Evolutionary conservation across 2,888 invertebrate species (phyloP), one percentile per base, ranked within the genome.

Genomic region (Aleiodes alternator): DNA sequence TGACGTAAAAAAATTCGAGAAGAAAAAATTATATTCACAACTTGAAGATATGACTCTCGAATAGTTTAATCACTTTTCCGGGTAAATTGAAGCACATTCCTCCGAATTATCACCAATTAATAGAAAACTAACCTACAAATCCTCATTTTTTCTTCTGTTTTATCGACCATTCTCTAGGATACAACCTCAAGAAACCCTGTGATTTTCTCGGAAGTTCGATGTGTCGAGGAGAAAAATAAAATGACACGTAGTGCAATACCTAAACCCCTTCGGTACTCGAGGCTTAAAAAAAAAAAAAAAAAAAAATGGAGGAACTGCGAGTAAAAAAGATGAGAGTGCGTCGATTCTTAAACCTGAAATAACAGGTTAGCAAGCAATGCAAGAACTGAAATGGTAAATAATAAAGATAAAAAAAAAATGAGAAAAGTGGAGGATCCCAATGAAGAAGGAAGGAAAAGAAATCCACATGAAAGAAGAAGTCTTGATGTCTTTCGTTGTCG

Each of bases 321-420:
- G 34, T 6, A 31, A 31, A 23, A 51, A 51, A 16, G 51, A 34
- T 1, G 12, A 23, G 79, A 82, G 80, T 38, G 38, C 78, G 81
- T 80, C 82, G 84, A 86, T 86, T 85, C 85, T 87, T 85, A 83
- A 86, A 87, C 84, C 86, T 87, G 84, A 88, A 88, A 87, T 88
- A 88, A 88, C 88, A 87, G 88, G 88, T 88, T 88, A 82, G 79
- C 82, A 80, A 76, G 80, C 68, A 74, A 57, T 34, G 31, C 59
- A 71, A 71, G 57, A 61, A 68, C 68, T 75, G 76, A 74, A 72
- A 76, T 72, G 77, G 75, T 43, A 43, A 11, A 43, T 43, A 43
- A 43, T 7, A 43, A 7, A 69, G 72, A 77, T 76, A 73, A 76
- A 43, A 68, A 51, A 57, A 48, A 61, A 68, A 29, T 48, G 31